Conservation (phyloP, 2,888 invertebrate genomes). For the Autographa pulchrina region DNA sequence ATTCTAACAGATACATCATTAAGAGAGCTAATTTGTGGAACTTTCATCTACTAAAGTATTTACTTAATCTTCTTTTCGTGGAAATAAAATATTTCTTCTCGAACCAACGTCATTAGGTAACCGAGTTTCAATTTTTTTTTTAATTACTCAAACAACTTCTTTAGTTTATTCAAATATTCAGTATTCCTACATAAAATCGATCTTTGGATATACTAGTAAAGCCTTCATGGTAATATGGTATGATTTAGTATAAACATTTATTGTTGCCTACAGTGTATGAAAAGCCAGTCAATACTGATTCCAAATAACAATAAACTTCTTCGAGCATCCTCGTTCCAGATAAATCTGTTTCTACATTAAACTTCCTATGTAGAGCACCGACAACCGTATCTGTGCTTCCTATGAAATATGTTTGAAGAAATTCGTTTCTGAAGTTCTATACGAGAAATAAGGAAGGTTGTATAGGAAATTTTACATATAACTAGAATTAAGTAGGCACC, state of each 20-base stretch:
- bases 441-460: no score
- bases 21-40: conserved; percentile 24
- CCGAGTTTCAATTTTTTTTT: no score
- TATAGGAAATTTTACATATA: no score
- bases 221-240: neutral
- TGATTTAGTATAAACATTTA: no score
- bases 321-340: conserved; percentile 37
- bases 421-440: neutral
- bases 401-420: neutral
- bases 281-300: conserved; percentile 23
- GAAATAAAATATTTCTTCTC: neutral
- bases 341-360: conserved; percentile 43
- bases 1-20: neutral
- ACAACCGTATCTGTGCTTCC: neutral
- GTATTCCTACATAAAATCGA: no score
- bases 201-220: neutral
- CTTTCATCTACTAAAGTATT: neutral
- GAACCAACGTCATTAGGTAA: no score
- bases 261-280: neutral
- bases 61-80: neutral
- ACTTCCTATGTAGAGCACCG: conserved; percentile 28
- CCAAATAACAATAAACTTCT: conserved; percentile 42
- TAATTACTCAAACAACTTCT: no score
- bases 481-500: no score
- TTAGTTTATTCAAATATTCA: no score